A percentile compares a stretch with the other conserved stretches of the same genome.
Evolutionary conservation across 2,888 invertebrate genomes (phyloP).

Genomic region (Cantharis rustica): DNA sequence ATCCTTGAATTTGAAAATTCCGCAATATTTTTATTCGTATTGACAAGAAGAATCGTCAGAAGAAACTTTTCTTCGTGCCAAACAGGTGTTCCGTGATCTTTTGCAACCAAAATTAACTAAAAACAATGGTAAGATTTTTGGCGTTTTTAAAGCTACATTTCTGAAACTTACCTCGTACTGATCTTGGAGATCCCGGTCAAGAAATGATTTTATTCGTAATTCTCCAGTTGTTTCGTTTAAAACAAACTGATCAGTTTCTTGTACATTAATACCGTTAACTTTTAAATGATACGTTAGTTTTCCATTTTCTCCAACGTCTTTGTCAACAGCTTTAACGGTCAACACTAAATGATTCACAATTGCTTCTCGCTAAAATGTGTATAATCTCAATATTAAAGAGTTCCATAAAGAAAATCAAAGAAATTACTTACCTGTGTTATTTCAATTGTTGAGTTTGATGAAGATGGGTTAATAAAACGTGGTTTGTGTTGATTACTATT

Average conservation of each 20-base stretch:
- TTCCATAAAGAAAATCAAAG: neutral
- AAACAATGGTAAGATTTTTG: conserved; percentile 26
- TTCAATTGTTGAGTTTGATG: conserved; percentile 76
- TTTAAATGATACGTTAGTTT: conserved; percentile 82
- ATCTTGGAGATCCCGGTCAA: conserved; percentile 76
- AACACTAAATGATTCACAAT: conserved; percentile 77
- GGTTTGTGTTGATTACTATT: conserved; percentile 85
- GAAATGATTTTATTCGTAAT: conserved; percentile 74
- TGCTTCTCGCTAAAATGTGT: conserved; percentile 68
- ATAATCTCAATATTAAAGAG: neutral
- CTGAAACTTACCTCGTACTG: conserved; percentile 63
- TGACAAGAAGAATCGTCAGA: conserved; percentile 74
- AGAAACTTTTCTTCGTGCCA: conserved; percentile 78
- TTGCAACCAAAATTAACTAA: conserved; percentile 78
- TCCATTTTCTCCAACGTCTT: conserved; percentile 83
- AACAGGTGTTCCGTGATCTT: conserved; percentile 81
- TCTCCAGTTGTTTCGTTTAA: conserved; percentile 82
- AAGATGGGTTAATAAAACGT: conserved; percentile 76
- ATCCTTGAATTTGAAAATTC: conserved; percentile 69
- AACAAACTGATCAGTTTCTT: conserved; percentile 81
- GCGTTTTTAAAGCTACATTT: neutral
- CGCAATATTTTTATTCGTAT: conserved; percentile 82
- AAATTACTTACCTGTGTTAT: conserved; percentile 57
- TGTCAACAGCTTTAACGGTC: conserved; percentile 81
- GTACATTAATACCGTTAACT: conserved; percentile 68